Evolutionary conservation across 2,113 vertebrate genomes (phyloP).

Genomic region (Tichodroma muraria): DNA sequence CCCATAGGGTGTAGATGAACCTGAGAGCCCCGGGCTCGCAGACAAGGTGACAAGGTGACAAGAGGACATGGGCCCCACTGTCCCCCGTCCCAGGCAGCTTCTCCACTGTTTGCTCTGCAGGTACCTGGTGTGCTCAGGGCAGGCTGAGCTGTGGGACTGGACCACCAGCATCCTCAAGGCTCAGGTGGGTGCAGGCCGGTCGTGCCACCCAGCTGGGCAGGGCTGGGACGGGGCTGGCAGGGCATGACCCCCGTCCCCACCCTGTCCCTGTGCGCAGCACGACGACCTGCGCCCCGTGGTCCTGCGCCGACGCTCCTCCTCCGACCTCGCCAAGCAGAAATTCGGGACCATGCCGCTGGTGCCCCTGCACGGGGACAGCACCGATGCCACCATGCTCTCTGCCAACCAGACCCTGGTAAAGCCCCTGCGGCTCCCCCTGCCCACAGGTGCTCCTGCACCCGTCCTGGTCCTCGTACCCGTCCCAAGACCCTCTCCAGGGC

Average conservation of each 20-base stretch:
- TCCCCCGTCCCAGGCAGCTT: not conserved
- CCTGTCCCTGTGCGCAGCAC: conserved; percentile 60
- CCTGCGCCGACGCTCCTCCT: conserved; percentile 86
- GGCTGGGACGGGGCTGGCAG: not conserved
- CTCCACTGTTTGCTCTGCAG: conserved; percentile 56
- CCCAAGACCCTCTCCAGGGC: not conserved
- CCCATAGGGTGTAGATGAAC: not conserved
- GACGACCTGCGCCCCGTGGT: conserved; percentile 82
- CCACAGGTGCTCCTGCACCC: not conserved
- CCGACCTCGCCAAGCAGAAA: conserved; percentile 90
- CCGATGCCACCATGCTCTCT: conserved; percentile 85
- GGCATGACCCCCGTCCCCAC: not conserved
- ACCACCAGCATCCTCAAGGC: conserved; percentile 89
- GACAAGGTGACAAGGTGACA: not conserved
- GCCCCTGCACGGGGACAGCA: conserved; percentile 87
- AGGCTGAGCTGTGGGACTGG: conserved; percentile 95
- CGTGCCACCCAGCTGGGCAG: accelerated
- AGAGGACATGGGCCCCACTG: not conserved
- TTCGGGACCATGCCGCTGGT: conserved; percentile 96
- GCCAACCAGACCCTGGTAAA: conserved; percentile 95
- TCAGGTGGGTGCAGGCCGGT: conserved; percentile 73
- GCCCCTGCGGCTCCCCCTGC: not conserved
- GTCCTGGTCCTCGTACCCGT: not conserved
- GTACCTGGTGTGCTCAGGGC: conserved; percentile 81
- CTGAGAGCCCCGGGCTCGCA: not conserved